These are phyloP conservation scores for Melanostoma scalare DNA, from an alignment of 2,888 invertebrate species.

Conservation along the genomic window DNA sequence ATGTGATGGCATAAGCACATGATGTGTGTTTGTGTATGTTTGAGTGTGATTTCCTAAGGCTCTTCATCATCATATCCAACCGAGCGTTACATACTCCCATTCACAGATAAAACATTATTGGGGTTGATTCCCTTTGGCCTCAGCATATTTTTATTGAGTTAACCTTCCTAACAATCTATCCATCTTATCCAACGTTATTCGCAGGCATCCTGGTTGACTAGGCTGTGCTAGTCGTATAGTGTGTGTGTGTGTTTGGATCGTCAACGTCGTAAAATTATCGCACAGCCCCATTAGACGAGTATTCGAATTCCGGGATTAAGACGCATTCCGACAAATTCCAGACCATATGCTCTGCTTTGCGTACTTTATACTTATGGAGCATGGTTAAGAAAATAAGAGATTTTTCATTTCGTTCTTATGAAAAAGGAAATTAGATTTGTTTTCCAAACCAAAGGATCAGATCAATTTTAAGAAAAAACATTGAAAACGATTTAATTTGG, in stretches of 20 bases:
- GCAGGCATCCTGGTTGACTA: not conserved
- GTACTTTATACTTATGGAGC: not conserved
- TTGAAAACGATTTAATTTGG: slow-evolving; percentile 46
- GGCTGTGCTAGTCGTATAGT: not conserved
- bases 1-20: slow-evolving; percentile 10
- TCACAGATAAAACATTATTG: slow-evolving; percentile 36
- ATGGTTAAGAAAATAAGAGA: slow-evolving; percentile 38
- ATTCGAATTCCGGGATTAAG: slow-evolving; percentile 70
- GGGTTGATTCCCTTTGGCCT: slow-evolving; percentile 67
- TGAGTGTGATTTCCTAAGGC: slow-evolving; percentile 41
- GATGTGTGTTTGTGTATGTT: slow-evolving; percentile 17
- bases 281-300: slow-evolving; percentile 64
- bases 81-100: slow-evolving; percentile 38
- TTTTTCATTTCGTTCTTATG: slow-evolving; percentile 57
- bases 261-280: slow-evolving; percentile 57
- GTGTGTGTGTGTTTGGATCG: slow-evolving; percentile 48
- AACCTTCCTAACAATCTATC: slow-evolving; percentile 49
- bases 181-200: not conserved
- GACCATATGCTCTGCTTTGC: slow-evolving; percentile 42
- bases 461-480: slow-evolving; percentile 44
- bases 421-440: slow-evolving; percentile 69
- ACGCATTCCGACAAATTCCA: slow-evolving; percentile 53
- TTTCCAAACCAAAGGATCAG: slow-evolving; percentile 32
- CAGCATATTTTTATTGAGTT: slow-evolving; percentile 68
- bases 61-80: slow-evolving; percentile 64